A percentile compares a stretch with the other conserved stretches of the same genome.
phyloP scores from a whole-genome alignment of 2,888 invertebrate species.

The Cheilosia vernalis region DNA sequence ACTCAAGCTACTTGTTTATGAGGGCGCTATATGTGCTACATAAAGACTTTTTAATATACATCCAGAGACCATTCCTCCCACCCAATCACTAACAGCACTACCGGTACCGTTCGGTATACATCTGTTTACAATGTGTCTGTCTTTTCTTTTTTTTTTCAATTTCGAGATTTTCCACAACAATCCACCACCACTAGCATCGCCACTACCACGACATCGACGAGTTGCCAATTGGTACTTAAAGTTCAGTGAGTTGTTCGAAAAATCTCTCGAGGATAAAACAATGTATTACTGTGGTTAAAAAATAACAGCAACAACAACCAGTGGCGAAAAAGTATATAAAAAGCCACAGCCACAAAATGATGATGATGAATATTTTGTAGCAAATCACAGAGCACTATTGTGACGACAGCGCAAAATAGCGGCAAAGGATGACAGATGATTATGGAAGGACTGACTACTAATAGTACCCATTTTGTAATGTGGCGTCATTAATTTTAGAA shows the following conservation, averaged over 20 bases:
- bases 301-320: not conserved
- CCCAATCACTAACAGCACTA: not conserved
- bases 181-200: not conserved
- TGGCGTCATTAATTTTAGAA: conserved; percentile 54
- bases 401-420: conserved; percentile 41
- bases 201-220: conserved; percentile 6
- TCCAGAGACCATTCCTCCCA: conserved; percentile 2
- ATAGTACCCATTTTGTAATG: conserved; percentile 67
- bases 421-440: conserved; percentile 65
- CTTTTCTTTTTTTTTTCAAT: conserved; percentile 6
- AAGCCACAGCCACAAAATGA: conserved; percentile 35
- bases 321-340: conserved; percentile 33
- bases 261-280: conserved; percentile 29
- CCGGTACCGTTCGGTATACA: not conserved
- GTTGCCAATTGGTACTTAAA: conserved; percentile 59
- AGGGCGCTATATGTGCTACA: not conserved
- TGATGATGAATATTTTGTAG: conserved; percentile 62
- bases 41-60: conserved; percentile 27
- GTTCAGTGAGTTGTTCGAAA: conserved; percentile 49
- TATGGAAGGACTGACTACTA: conserved; percentile 66
- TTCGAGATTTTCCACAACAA: not conserved
- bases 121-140: not conserved
- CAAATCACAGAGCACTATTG: conserved; percentile 57
- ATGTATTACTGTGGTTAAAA: conserved; percentile 2
- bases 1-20: conserved; percentile 40